These are phyloP conservation scores for Momotus momota DNA, from an alignment of 2,797 vertebrate genomes.

Conservation along the genomic window DNA sequence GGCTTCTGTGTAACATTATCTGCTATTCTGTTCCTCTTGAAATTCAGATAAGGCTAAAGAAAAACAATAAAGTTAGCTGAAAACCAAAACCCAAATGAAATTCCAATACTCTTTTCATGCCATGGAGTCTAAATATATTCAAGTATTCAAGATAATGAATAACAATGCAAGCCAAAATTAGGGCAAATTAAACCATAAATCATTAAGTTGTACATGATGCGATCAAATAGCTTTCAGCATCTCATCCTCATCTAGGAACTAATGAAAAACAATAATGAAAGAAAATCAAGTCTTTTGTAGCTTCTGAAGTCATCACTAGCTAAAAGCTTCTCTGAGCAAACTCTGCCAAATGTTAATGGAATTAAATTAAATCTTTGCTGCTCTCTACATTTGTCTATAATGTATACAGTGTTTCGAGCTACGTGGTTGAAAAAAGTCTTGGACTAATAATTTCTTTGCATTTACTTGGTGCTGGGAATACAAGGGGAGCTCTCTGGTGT, in stretches of 20 bases:
- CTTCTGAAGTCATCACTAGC: background rate
- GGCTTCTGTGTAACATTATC: background rate
- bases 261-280: background rate
- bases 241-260: background rate
- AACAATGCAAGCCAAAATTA: background rate
- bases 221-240: background rate
- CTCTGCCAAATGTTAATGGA: background rate
- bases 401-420: background rate
- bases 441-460: background rate
- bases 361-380: background rate
- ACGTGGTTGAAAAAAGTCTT: background rate
- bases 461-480: background rate
- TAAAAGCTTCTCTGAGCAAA: background rate
- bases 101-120: background rate
- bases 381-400: background rate
- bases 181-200: slow-evolving; percentile 2
- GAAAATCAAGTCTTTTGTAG: background rate
- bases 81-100: background rate
- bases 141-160: background rate
- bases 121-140: background rate
- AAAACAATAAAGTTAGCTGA: background rate
- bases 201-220: background rate
- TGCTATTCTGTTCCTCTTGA: background rate
- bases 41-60: background rate
- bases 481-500: background rate